A percentile compares a stretch with the other conserved stretches of the same genome.
Evolutionary conservation across 2,113 vertebrate genomes (phyloP).

Genomic region (Myotis brandtii): DNA sequence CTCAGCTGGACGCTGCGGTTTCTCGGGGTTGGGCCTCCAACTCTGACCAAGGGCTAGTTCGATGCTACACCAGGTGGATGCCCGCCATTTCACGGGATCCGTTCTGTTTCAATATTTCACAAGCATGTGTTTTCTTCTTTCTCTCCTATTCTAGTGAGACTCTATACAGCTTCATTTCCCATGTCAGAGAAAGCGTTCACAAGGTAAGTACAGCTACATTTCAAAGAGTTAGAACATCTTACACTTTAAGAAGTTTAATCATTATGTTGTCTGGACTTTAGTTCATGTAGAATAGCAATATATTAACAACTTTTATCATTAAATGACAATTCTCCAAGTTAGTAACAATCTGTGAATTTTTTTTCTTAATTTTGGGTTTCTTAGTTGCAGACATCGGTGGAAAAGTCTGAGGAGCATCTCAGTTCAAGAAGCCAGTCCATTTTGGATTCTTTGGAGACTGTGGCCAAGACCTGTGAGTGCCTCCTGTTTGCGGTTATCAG

Average conservation of each 20-base stretch:
- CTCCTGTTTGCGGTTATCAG: slow-evolving; percentile 72
- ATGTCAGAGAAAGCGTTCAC: slow-evolving; percentile 88
- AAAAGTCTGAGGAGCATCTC: slow-evolving; percentile 87
- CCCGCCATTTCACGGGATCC: slow-evolving; percentile 25
- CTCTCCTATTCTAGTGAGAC: slow-evolving; percentile 87
- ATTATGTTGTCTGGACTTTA: slow-evolving; percentile 47
- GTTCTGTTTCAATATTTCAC: slow-evolving; percentile 52
- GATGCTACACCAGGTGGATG: background rate
- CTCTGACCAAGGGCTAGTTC: background rate
- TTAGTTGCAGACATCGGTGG: slow-evolving; percentile 90
- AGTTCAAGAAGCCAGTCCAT: slow-evolving; percentile 86
- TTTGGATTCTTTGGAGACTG: slow-evolving; percentile 86
- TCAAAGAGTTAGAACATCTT: slow-evolving; percentile 2
- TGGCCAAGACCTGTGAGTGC: slow-evolving; percentile 90
- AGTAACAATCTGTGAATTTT: background rate
- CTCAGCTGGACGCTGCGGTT: background rate
- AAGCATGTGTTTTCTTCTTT: slow-evolving; percentile 50
- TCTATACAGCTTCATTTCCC: slow-evolving; percentile 87
- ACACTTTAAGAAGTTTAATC: slow-evolving; percentile 42
- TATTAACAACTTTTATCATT: slow-evolving; percentile 60
- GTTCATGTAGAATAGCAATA: background rate
- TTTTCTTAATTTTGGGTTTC: slow-evolving; percentile 69
- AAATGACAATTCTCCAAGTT: slow-evolving; percentile 34
- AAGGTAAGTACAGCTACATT: slow-evolving; percentile 87
- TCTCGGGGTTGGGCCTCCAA: background rate